phyloP scores from a whole-genome alignment of 1,140 invertebrate genomes.

The Acromyrmex echinatior region DNA sequence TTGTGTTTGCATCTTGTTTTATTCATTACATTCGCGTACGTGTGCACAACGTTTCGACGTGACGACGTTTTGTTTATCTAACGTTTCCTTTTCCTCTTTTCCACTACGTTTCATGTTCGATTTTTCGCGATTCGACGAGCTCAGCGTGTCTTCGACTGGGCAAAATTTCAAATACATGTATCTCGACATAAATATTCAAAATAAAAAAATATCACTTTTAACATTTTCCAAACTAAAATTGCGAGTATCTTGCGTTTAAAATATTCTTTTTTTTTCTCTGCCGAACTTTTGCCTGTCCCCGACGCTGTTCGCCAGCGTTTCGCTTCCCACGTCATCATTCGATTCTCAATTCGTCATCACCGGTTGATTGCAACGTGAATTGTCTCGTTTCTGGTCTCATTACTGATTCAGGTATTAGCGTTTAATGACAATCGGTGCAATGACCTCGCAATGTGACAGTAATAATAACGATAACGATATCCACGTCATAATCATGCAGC shows the following conservation, averaged over 20 bases:
- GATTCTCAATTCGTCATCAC: slow-evolving; percentile 7
- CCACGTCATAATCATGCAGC: slow-evolving; percentile 25
- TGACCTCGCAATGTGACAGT: slow-evolving; percentile 20
- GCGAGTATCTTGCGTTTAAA: slow-evolving; percentile 24
- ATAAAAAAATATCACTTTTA: slow-evolving; percentile 62
- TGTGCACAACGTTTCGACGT: slow-evolving; percentile 23
- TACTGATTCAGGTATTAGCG: neutral
- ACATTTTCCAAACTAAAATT: slow-evolving; percentile 75
- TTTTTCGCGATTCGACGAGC: slow-evolving; percentile 26
- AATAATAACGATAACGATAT: slow-evolving; percentile 19
- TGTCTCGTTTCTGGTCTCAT: neutral
- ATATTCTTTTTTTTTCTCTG: neutral
- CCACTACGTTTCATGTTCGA: slow-evolving; percentile 18
- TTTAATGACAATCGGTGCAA: slow-evolving; percentile 12
- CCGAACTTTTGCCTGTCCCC: neutral
- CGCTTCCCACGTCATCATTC: neutral
- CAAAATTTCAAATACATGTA: slow-evolving; percentile 5
- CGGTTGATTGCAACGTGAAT: neutral
- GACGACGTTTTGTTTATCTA: slow-evolving; percentile 21
- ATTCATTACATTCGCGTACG: slow-evolving; percentile 32
- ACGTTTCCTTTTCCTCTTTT: neutral
- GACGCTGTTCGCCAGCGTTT: neutral
- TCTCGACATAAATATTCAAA: slow-evolving; percentile 3
- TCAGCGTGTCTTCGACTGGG: neutral
- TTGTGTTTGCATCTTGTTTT: slow-evolving; percentile 42